A percentile compares a stretch with the other conserved stretches of the same genome.
Conservation (phyloP, 2,888 invertebrate genomes). For the Cosmia trapezina region DNA sequence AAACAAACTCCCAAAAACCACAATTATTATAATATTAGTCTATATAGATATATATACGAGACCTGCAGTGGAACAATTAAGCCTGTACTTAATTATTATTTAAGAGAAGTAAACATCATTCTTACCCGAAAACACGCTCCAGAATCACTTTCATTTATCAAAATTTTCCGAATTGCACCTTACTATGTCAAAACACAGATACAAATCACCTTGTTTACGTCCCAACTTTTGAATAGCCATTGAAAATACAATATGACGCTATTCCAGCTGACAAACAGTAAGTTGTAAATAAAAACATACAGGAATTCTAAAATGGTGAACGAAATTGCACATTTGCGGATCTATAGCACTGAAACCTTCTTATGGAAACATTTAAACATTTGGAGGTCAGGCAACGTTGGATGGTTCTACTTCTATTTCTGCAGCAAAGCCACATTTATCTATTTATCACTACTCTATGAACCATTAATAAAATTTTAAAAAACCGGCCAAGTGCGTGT, state of each 20-base stretch:
- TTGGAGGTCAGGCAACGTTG: background rate
- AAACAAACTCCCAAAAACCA: too few species aligned
- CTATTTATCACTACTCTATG: background rate
- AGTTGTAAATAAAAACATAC: constrained; percentile 46
- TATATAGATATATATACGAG: too few species aligned
- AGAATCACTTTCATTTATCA: background rate
- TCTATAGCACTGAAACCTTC: constrained; percentile 18
- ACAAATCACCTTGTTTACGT: constrained; percentile 58
- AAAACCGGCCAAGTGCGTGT: too few species aligned
- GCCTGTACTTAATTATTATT: too few species aligned
- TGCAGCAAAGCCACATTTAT: background rate
- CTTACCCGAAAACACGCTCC: background rate
- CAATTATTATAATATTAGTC: too few species aligned
- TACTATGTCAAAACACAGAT: constrained; percentile 50
- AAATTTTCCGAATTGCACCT: constrained; percentile 28
- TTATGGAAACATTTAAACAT: constrained; percentile 39
- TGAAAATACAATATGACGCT: constrained; percentile 34
- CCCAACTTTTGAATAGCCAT: constrained; percentile 46
- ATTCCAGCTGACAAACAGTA: constrained; percentile 26
- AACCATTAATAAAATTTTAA: too few species aligned
- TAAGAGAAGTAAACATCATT: too few species aligned
- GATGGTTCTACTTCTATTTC: background rate
- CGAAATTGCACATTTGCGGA: constrained; percentile 37
- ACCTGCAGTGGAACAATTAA: too few species aligned
- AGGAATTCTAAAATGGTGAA: constrained; percentile 29